Conservation (phyloP, 2,113 vertebrate species). For the Xerus inauris region DNA sequence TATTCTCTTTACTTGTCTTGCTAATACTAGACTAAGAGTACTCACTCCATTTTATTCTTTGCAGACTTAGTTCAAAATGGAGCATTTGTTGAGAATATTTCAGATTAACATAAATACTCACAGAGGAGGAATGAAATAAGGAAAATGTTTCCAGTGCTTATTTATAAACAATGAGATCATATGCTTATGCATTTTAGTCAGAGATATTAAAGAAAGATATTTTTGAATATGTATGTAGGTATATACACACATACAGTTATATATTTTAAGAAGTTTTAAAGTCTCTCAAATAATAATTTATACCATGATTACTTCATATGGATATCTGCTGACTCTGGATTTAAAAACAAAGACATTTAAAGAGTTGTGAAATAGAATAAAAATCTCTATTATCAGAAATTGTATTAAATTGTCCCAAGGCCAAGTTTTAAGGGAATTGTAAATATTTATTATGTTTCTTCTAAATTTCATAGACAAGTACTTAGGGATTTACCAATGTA, state of each 20-base stretch:
- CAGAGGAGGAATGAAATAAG: not conserved
- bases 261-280: slow-evolving; percentile 28
- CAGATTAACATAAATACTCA: slow-evolving; percentile 49
- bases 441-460: slow-evolving; percentile 57
- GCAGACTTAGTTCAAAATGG: slow-evolving; percentile 51
- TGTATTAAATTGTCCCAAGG: slow-evolving; percentile 50
- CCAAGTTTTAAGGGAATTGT: slow-evolving; percentile 33
- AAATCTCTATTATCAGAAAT: slow-evolving; percentile 40
- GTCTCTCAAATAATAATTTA: not conserved
- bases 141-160: not conserved
- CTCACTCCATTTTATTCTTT: not conserved
- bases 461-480: slow-evolving; percentile 39
- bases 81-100: slow-evolving; percentile 28
- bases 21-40: not conserved
- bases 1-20: not conserved
- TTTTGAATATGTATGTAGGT: not conserved
- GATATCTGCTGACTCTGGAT: not conserved
- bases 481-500: slow-evolving; percentile 7
- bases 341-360: slow-evolving; percentile 19
- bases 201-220: not conserved
- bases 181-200: not conserved
- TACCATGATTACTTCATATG: not conserved
- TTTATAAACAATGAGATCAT: not conserved
- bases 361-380: slow-evolving; percentile 41
- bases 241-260: not conserved